Evolutionary conservation across 1,140 invertebrate species (phyloP).

Genomic region (Acyrthosiphon pisum): DNA sequence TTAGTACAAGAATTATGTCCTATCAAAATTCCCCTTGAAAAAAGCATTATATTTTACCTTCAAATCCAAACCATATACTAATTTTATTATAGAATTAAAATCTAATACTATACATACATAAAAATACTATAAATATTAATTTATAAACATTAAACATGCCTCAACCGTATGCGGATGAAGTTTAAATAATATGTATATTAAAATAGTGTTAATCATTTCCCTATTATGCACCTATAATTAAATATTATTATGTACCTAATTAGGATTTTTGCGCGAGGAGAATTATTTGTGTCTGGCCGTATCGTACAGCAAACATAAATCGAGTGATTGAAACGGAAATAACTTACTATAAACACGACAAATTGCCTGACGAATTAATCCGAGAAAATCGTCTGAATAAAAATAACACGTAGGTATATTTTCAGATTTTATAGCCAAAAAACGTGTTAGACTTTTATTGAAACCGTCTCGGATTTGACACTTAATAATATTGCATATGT

Average conservation of each 20-base stretch:
- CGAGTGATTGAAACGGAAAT: not conserved
- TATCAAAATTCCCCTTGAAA: not conserved
- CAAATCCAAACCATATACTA: not conserved
- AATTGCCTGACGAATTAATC: not conserved
- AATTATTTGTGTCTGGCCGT: too few species aligned
- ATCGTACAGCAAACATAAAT: too few species aligned
- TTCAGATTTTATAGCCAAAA: not conserved
- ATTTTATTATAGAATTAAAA: not conserved
- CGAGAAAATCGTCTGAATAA: not conserved
- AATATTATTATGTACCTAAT: too few species aligned
- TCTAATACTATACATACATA: not conserved
- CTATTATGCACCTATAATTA: not conserved
- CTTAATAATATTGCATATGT: not conserved
- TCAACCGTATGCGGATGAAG: not conserved
- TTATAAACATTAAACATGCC: not conserved
- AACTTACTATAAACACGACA: not conserved
- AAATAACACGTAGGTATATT: not conserved
- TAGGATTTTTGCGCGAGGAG: too few species aligned
- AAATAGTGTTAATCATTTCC: not conserved
- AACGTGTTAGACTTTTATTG: not conserved
- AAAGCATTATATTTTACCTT: not conserved
- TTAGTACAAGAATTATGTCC: not conserved
- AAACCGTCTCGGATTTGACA: not conserved
- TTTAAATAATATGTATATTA: not conserved
- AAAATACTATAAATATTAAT: not conserved